Base-by-base conservation (phyloP, 2,113 vertebrate genomes). In the Propithecus coquereli region DNA sequence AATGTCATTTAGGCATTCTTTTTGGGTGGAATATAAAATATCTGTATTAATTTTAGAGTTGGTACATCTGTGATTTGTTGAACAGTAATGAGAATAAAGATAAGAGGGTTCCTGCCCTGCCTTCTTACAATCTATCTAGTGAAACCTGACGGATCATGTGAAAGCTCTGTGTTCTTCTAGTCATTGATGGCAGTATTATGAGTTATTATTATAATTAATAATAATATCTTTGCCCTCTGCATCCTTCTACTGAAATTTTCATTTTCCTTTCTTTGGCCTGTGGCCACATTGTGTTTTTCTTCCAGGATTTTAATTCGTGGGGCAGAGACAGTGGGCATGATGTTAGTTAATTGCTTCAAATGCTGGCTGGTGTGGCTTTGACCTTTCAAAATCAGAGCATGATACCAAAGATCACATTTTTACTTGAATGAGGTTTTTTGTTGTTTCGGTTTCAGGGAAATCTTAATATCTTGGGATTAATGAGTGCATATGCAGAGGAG, bases 241-340 rank as follows among this genome's bases (percentile, higher is more conserved):
- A 27, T 80, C 68, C 50, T 63, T 91, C 73, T 89, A 5, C 45
- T 80, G 34, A 82, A 54, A 25, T 50, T 91, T 95, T 91, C 43
- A 18, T 94, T 95, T 96, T 87, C 37, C 37, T 91, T 87, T 57
- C 57, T 91, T 84, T 93, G 63, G 40, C 54, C 76, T 80, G 59
- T 87, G 79, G 79, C 68, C 63, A 66, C n/a, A 52, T 16, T 86
- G 59, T 23, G 30, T 86, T 95, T 97, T 93, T 74, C 22, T 47
- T 85, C 32, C 34, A 71, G n/a, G 45, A 92, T 94, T 96, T 94
- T 87, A 91, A 70, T 95, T 95, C 87, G 50, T 65, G 32, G 82
- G 74, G 30, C 43, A 74, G 63, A 96, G 40, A 76, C 45, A 65
- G 83, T 91, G 57, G 85, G 16, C 9, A 25, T 84, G 37, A 87